Evolutionary conservation across 2,888 invertebrate genomes (phyloP).

Genomic region (Dynastes tityus): DNA sequence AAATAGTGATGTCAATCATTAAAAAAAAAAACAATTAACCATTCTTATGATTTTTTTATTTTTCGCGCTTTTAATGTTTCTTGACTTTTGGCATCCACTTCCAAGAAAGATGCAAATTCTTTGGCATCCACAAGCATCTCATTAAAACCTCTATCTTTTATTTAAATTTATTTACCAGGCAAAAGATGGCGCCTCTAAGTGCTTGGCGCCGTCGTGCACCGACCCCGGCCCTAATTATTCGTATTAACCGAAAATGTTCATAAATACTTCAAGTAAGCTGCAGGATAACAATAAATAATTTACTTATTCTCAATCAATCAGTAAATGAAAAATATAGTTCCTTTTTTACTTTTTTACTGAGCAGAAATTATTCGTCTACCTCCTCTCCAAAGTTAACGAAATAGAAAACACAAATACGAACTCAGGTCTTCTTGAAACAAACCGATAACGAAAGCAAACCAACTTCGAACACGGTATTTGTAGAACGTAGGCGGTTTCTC

Average conservation of each 20-base stretch:
- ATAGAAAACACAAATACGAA: slow-evolving; percentile 8
- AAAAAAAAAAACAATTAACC: too few species aligned
- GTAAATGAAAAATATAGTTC: not conserved
- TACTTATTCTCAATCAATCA: not conserved
- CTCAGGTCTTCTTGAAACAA: slow-evolving; percentile 23
- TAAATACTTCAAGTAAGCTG: not conserved
- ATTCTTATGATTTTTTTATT: too few species aligned
- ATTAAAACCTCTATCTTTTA: too few species aligned
- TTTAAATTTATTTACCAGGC: too few species aligned
- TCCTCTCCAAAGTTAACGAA: slow-evolving; percentile 9
- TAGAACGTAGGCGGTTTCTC: slow-evolving; percentile 28
- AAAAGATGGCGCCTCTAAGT: too few species aligned
- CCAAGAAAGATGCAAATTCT: too few species aligned
- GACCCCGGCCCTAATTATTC: too few species aligned
- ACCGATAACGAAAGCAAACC: slow-evolving; percentile 1
- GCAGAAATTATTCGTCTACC: not conserved
- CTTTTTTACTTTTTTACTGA: not conserved
- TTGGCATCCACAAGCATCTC: too few species aligned
- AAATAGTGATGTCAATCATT: too few species aligned
- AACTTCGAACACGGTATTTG: slow-evolving; percentile 32
- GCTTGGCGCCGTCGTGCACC: too few species aligned
- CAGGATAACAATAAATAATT: not conserved
- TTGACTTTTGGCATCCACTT: too few species aligned
- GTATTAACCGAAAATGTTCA: not conserved
- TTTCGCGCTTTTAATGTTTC: too few species aligned